Percentiles rank a stretch among this genome's conserved stretches.
phyloP scores from a whole-genome alignment of 2,797 vertebrate genomes.

The Sebastiscus tertius region DNA sequence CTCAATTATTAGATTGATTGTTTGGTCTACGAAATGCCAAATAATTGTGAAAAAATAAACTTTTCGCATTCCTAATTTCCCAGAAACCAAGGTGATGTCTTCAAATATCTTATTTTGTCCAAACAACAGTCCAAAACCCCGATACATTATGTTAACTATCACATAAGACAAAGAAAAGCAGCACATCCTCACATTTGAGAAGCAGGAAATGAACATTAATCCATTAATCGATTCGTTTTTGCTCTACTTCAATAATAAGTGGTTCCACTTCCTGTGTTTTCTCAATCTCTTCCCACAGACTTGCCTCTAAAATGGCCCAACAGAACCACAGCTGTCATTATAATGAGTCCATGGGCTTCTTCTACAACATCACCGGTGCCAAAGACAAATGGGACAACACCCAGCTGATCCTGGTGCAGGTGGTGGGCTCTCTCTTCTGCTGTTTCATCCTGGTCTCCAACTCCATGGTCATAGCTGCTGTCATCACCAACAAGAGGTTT shows the following conservation, averaged over 20 bases:
- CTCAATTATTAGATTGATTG: background rate
- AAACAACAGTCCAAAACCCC: background rate
- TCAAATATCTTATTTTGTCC: background rate
- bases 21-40: background rate
- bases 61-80: background rate
- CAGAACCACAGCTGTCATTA: slow-evolving; percentile 88
- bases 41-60: background rate
- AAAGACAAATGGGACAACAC: slow-evolving; percentile 83
- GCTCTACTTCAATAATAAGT: background rate
- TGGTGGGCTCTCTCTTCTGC: slow-evolving; percentile 92
- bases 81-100: background rate
- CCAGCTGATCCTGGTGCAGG: slow-evolving; percentile 87
- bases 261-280: background rate
- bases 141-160: background rate
- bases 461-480: slow-evolving; percentile 91
- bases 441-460: slow-evolving; percentile 96
- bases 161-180: background rate
- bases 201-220: background rate
- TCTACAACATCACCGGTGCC: slow-evolving; percentile 88
- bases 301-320: slow-evolving; percentile 78
- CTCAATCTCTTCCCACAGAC: slow-evolving; percentile 40
- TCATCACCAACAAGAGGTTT: slow-evolving; percentile 94
- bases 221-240: background rate
- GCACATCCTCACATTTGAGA: background rate
- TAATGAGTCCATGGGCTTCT: slow-evolving; percentile 90